Evolutionary conservation across 2,113 vertebrate species (phyloP).

Genomic region (Ageneiosus marmoratus): DNA sequence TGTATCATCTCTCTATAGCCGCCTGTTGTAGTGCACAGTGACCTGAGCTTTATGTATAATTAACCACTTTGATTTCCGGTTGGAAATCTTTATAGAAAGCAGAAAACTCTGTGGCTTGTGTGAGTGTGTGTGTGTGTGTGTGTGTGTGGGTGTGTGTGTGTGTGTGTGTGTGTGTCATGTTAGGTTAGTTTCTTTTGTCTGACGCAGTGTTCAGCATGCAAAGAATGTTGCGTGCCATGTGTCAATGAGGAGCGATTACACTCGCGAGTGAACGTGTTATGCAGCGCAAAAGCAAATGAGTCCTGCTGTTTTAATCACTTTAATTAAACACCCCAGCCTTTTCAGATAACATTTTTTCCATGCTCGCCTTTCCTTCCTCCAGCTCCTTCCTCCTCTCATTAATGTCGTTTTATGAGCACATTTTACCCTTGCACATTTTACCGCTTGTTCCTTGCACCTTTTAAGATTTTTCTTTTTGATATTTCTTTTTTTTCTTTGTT

Average conservation of each 20-base stretch:
- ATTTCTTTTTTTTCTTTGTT: neutral
- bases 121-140: constrained; percentile 11
- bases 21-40: neutral
- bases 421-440: neutral
- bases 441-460: constrained; percentile 40
- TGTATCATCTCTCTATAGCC: neutral
- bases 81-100: constrained; percentile 44
- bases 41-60: constrained; percentile 25
- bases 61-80: constrained; percentile 1
- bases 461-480: neutral
- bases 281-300: constrained; percentile 33
- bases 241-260: constrained; percentile 59
- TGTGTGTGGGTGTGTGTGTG: neutral
- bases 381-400: constrained; percentile 49
- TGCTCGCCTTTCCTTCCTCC: constrained; percentile 1
- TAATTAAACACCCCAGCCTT: constrained; percentile 49
- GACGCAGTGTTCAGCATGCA: constrained; percentile 44
- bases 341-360: neutral
- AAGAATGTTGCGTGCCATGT: constrained; percentile 53
- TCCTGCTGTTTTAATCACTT: constrained; percentile 60
- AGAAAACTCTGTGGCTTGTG: constrained; percentile 30
- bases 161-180: constrained; percentile 40
- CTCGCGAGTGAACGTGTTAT: constrained; percentile 55
- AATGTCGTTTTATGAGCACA: neutral
- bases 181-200: constrained; percentile 36